These are phyloP conservation scores for Ceramica pisi DNA, from an alignment of 2,888 invertebrate genomes.

Conservation along the genomic window DNA sequence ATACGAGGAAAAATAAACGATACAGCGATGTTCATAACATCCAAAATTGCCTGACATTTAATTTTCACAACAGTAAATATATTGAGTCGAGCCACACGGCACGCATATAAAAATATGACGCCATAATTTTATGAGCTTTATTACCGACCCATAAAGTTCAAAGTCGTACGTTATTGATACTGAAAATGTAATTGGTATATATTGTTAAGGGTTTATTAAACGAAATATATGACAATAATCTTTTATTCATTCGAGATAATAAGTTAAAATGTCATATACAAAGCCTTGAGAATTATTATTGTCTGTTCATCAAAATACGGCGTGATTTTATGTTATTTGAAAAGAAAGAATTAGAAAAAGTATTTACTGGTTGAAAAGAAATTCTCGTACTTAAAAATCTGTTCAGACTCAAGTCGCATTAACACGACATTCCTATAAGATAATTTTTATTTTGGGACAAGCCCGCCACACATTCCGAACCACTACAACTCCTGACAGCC, in stretches of 20 bases:
- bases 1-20: conserved; percentile 28
- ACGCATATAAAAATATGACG: conserved; percentile 56
- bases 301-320: background rate
- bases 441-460: too few relatives aligned
- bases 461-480: too few relatives aligned
- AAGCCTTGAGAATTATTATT: background rate
- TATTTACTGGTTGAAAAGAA: too few relatives aligned
- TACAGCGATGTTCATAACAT: conserved; percentile 11
- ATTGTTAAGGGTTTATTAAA: conserved; percentile 45
- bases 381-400: too few relatives aligned
- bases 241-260: conserved; percentile 31
- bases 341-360: too few relatives aligned
- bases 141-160: conserved; percentile 55
- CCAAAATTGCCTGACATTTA: conserved; percentile 42
- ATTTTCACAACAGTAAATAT: conserved; percentile 52
- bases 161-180: conserved; percentile 55
- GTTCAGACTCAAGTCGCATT: too few relatives aligned
- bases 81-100: conserved; percentile 39
- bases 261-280: background rate
- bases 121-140: conserved; percentile 58
- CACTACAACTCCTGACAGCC: too few relatives aligned
- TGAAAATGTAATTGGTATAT: conserved; percentile 54
- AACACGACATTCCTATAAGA: too few relatives aligned
- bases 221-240: conserved; percentile 36
- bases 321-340: background rate